A percentile compares a stretch with the other conserved stretches of the same genome.
These are phyloP conservation scores for Lampropteryx suffumata DNA, from an alignment of 2,888 invertebrate species.

Conservation along the genomic window DNA sequence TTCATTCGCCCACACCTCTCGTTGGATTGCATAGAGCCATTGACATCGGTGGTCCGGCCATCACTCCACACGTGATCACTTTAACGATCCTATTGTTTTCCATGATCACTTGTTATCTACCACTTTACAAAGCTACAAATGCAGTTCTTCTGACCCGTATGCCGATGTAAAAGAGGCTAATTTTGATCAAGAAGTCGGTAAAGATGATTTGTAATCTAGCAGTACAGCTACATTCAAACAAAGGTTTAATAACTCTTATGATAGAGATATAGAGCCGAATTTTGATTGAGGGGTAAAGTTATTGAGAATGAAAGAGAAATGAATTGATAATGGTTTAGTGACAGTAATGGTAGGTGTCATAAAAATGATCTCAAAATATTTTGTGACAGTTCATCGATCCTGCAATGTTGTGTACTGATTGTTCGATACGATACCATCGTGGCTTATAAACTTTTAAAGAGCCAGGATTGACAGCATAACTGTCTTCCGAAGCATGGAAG, in stretches of 20 bases:
- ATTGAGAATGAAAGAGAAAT: slow-evolving; percentile 53
- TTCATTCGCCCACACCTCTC: slow-evolving; percentile 22
- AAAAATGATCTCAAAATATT: slow-evolving; percentile 66
- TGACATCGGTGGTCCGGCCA: slow-evolving; percentile 71
- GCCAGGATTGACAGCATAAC: no score
- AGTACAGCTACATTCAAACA: background rate
- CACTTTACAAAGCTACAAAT: slow-evolving; percentile 38
- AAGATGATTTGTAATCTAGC: background rate
- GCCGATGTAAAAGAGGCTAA: slow-evolving; percentile 37
- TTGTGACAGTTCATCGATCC: slow-evolving; percentile 74
- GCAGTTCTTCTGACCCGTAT: slow-evolving; percentile 29
- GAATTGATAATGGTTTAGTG: slow-evolving; percentile 60
- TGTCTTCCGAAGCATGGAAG: no score
- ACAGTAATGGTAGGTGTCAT: slow-evolving; percentile 67
- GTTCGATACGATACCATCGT: no score
- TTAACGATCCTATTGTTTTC: slow-evolving; percentile 79
- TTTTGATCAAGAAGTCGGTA: slow-evolving; percentile 27
- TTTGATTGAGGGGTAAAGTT: slow-evolving; percentile 24
- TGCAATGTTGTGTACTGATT: slow-evolving; percentile 33
- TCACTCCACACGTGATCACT: slow-evolving; percentile 68
- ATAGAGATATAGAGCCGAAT: slow-evolving; percentile 38
- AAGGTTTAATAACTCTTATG: slow-evolving; percentile 31
- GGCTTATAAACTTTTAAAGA: no score
- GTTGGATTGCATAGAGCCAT: slow-evolving; percentile 40
- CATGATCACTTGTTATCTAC: slow-evolving; percentile 69